A percentile compares a stretch with the other conserved stretches of the same genome.
phyloP scores from a whole-genome alignment of 2,797 vertebrate genomes.

The Rachycentron canadum region DNA sequence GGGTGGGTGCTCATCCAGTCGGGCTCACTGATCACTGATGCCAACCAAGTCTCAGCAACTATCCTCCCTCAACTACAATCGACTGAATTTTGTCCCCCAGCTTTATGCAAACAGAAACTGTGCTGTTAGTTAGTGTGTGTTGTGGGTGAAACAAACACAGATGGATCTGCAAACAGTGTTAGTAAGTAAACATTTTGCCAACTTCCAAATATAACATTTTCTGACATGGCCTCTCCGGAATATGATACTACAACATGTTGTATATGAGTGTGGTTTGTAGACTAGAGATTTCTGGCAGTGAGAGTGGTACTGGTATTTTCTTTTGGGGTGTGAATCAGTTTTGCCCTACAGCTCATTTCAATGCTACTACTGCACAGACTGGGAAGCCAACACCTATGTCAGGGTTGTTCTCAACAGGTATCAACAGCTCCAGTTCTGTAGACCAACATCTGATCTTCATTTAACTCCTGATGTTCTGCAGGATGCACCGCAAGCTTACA shows the following conservation, averaged over 20 bases:
- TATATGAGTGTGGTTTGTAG: not conserved
- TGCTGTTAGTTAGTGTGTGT: not conserved
- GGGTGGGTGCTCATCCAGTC: not conserved
- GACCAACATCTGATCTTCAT: slow-evolving; percentile 19
- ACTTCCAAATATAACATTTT: not conserved
- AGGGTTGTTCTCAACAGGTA: slow-evolving; percentile 60
- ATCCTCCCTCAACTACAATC: not conserved
- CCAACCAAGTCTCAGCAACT: not conserved
- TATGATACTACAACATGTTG: not conserved
- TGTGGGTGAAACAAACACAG: too few species aligned
- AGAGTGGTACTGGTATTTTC: slow-evolving; percentile 48
- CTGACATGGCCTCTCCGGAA: not conserved
- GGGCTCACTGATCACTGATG: not conserved
- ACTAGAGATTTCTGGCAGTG: not conserved
- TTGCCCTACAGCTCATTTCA: slow-evolving; percentile 48
- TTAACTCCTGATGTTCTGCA: not conserved
- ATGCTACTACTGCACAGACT: slow-evolving; percentile 21
- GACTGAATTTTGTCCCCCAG: not conserved
- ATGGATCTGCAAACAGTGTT: too few species aligned
- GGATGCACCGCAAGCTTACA: slow-evolving; percentile 1
- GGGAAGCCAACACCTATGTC: slow-evolving; percentile 53
- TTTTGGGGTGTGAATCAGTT: slow-evolving; percentile 56
- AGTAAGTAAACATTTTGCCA: not conserved
- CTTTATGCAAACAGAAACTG: not conserved
- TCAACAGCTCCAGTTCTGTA: slow-evolving; percentile 41